Base-by-base conservation (phyloP, 2,113 vertebrate species). In the Crocuta crocuta region DNA sequence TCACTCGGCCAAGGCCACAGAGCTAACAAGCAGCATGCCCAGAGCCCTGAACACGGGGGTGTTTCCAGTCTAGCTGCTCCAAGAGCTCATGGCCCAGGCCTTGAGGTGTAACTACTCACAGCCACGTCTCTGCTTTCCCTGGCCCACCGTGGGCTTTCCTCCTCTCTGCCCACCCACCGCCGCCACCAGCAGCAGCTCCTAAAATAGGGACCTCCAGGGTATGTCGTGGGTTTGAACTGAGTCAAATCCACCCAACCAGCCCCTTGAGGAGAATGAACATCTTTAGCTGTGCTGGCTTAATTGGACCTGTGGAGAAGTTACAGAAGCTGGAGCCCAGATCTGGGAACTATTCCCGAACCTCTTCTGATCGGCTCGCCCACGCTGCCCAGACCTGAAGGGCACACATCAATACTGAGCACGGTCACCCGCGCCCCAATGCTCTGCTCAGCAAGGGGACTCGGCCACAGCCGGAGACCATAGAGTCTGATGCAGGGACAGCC, bases 101-200 rank as follows among this genome's bases (percentile, higher is more conserved):
- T 58, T 26, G 19, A 9, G 33, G 11, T 26, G 5, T 24, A 13
- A 71, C 55, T 43, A 10, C 33, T 6, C 11, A 1, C 7, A 21
- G 7, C 6, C 6, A 0, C 23, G 84, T 68, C 71, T 48, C 48
- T 63, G 70, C 78, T 19, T 15, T n/a, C 48, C 48, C 16, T 24
- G 45, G 48, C 16, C 73, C 53, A 3, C 16, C 0, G 0, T 13
- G 19, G 19, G 26, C n/a, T n/a, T 43, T 48, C 35, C 5, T 43
- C 26, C 15, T 70, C 26, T 28, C 55, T 48, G 33, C 16, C 43
- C 26, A 28, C 24, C n/a, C 26, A 8, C 33, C 63, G n/a, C 63
- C 35, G 13, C 4, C 4, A 8, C n/a, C 92, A 70, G 71, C 87
- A 73, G 2, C 8, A 1, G 45, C 76, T 73, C 35, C 76, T 71